Evolutionary conservation across 2,113 vertebrate genomes (phyloP).

Genomic region (Reinhardtius hippoglossoides): DNA sequence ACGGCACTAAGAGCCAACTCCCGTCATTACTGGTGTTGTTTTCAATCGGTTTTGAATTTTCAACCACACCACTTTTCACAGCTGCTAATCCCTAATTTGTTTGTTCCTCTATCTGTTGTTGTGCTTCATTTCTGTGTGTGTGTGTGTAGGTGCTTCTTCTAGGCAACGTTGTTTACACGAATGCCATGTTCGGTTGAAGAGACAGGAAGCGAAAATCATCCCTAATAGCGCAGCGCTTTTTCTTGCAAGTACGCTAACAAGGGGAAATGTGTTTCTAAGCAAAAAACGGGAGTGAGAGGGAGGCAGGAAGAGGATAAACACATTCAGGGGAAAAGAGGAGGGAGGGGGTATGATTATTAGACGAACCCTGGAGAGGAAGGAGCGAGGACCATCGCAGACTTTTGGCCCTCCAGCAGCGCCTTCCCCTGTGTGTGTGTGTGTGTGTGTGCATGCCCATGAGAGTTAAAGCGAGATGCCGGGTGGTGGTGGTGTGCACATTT

Average conservation of each 20-base stretch:
- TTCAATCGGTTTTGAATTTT: neutral
- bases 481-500: constrained; percentile 59
- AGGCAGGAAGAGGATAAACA: constrained; percentile 55
- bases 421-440: constrained; percentile 34
- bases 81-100: constrained; percentile 6
- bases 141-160: neutral
- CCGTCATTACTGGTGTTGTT: neutral
- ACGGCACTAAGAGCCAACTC: neutral
- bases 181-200: constrained; percentile 33
- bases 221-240: constrained; percentile 46
- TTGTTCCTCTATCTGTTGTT: neutral
- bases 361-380: constrained; percentile 51
- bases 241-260: constrained; percentile 53
- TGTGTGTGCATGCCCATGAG: constrained; percentile 19
- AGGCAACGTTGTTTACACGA: constrained; percentile 27
- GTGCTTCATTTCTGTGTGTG: neutral
- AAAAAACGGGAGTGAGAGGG: constrained; percentile 42
- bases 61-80: constrained; percentile 13
- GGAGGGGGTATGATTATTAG: constrained; percentile 62
- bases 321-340: constrained; percentile 39
- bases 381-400: constrained; percentile 63
- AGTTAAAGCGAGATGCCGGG: constrained; percentile 18
- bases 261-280: constrained; percentile 65
- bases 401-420: constrained; percentile 70
- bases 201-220: constrained; percentile 48